Evolutionary conservation across 2,888 invertebrate genomes (phyloP).

Genomic region (Thymelicus lineola): DNA sequence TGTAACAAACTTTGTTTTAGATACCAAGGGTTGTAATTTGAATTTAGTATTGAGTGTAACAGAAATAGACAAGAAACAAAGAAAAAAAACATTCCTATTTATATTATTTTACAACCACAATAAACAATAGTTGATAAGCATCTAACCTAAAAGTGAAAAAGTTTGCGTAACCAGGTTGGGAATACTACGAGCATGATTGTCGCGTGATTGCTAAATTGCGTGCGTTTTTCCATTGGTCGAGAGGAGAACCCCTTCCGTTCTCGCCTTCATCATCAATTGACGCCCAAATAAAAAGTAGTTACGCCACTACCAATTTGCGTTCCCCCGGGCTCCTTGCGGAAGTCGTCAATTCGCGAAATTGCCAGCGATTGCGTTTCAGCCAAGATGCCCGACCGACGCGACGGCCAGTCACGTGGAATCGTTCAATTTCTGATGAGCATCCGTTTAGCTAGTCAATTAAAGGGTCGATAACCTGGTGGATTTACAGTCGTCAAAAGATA

Average conservation of each 20-base stretch:
- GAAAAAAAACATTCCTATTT: no score
- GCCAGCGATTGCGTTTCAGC: slow-evolving; percentile 54
- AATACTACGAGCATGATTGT: neutral
- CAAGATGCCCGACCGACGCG: slow-evolving; percentile 43
- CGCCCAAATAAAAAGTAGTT: slow-evolving; percentile 56
- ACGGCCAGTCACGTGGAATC: slow-evolving; percentile 40
- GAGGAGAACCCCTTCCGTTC: slow-evolving; percentile 53
- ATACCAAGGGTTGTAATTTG: no score
- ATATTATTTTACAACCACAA: no score
- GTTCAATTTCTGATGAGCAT: slow-evolving; percentile 30
- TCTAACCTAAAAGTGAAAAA: neutral
- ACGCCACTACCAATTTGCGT: slow-evolving; percentile 64
- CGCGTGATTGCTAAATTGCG: slow-evolving; percentile 16
- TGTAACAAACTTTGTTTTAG: no score
- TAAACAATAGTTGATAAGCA: neutral
- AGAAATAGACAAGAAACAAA: no score
- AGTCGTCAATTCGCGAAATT: slow-evolving; percentile 74
- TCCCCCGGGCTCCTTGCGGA: slow-evolving; percentile 59
- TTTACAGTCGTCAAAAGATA: no score
- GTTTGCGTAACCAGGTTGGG: neutral
- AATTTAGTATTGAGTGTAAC: no score
- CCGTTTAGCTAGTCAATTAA: slow-evolving; percentile 24
- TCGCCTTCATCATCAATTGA: slow-evolving; percentile 57
- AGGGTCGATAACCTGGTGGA: slow-evolving; percentile 26
- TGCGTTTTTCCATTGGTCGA: slow-evolving; percentile 51